Evolutionary conservation across 2,113 vertebrate species (phyloP).

Genomic region (Halichoerus grypus): DNA sequence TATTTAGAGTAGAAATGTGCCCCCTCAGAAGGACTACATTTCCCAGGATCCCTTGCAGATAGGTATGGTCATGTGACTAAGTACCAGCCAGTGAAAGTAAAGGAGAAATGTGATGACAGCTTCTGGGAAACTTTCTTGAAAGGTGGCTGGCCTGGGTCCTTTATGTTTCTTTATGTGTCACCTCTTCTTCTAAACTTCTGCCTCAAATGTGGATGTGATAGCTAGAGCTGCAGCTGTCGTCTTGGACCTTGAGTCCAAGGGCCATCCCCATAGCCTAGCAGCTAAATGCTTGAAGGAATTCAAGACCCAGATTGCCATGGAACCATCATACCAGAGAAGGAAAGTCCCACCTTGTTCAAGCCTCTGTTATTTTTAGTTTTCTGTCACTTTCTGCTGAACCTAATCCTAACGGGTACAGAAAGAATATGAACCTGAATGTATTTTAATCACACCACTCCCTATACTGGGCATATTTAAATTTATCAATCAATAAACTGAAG

Average conservation of each 20-base stretch:
- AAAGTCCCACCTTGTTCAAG: background rate
- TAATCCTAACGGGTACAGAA: background rate
- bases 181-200: background rate
- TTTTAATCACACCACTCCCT: background rate
- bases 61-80: background rate
- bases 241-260: background rate
- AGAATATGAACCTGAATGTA: background rate
- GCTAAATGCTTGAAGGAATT: background rate
- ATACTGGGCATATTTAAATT: background rate
- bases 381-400: background rate
- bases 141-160: background rate
- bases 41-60: background rate
- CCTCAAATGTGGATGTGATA: background rate
- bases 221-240: background rate
- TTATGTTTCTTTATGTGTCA: background rate
- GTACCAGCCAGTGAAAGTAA: background rate
- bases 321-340: background rate
- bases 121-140: background rate
- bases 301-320: background rate
- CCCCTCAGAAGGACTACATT: background rate
- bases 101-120: background rate
- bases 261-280: background rate
- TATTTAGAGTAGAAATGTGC: background rate
- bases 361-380: slow-evolving; percentile 2
- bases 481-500: background rate